Evolutionary conservation across 1,140 invertebrate genomes (phyloP).

Genomic region (Heliconius hewitsoni): DNA sequence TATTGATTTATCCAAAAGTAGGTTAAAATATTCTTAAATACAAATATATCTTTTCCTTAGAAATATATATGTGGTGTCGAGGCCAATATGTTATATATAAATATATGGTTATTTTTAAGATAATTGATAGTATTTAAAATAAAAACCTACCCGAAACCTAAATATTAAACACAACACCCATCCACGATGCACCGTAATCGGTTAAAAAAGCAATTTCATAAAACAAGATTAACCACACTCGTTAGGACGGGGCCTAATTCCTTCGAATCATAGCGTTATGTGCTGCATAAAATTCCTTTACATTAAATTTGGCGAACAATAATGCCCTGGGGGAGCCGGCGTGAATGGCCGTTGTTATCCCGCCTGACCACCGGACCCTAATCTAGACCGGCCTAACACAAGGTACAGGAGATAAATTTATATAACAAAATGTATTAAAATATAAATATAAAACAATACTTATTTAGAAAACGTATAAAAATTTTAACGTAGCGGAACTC

Average conservation of each 20-base stretch:
- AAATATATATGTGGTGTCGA: too few relatives aligned
- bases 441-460: too few relatives aligned
- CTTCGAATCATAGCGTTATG: conserved; percentile 44
- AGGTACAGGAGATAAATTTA: conserved; percentile 22
- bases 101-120: too few relatives aligned
- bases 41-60: too few relatives aligned
- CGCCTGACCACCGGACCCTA: conserved; percentile 46
- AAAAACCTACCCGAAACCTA: too few relatives aligned
- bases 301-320: conserved; percentile 53
- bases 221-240: conserved; percentile 1
- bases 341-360: conserved; percentile 47
- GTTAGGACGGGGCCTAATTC: conserved; percentile 27
- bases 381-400: conserved; percentile 34
- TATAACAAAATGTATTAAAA: not conserved
- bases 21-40: too few relatives aligned
- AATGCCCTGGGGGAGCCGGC: conserved; percentile 45
- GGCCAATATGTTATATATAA: too few relatives aligned
- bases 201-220: conserved; percentile 9
- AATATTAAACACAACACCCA: not conserved
- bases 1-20: too few relatives aligned
- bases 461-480: too few relatives aligned
- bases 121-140: too few relatives aligned
- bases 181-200: not conserved
- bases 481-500: too few relatives aligned
- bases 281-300: conserved; percentile 46